These are phyloP conservation scores for Hemicentrotus pulcherrimus DNA, from an alignment of 35 echinoderm and acorn worm genomes.

Conservation along the genomic window DNA sequence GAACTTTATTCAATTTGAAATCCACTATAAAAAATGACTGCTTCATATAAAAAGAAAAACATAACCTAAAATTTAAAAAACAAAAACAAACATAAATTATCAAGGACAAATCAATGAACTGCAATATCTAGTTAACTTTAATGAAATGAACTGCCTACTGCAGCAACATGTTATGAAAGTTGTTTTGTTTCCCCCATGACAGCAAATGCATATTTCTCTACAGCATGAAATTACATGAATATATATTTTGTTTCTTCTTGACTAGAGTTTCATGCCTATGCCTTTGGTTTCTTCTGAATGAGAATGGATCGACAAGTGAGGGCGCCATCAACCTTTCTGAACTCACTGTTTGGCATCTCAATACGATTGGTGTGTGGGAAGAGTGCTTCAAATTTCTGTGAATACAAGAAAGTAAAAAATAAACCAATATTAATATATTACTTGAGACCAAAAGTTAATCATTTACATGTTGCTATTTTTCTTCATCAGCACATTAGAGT, in stretches of 20 bases:
- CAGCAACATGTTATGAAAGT: neutral
- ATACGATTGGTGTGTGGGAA: constrained; percentile 65
- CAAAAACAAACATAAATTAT: neutral
- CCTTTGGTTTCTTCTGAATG: constrained; percentile 76
- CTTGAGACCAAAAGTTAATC: no score
- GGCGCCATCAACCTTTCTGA: constrained; percentile 78
- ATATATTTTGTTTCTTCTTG: neutral
- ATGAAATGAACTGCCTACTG: neutral
- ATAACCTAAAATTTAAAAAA: neutral
- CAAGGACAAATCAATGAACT: neutral
- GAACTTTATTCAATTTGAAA: no score
- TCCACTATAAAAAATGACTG: neutral
- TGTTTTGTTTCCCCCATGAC: neutral
- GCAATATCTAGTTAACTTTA: neutral
- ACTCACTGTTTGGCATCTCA: constrained; percentile 80
- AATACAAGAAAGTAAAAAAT: neutral
- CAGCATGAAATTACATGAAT: neutral
- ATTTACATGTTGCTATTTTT: no score
- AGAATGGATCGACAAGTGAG: constrained; percentile 85
- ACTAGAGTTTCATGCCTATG: constrained; percentile 28
- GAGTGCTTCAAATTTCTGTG: constrained; percentile 79
- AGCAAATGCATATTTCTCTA: neutral
- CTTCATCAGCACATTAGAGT: no score
- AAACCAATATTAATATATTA: no score
- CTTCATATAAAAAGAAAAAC: neutral